phyloP scores from a whole-genome alignment of 2,888 invertebrate genomes.

The Margaritifera margaritifera region DNA sequence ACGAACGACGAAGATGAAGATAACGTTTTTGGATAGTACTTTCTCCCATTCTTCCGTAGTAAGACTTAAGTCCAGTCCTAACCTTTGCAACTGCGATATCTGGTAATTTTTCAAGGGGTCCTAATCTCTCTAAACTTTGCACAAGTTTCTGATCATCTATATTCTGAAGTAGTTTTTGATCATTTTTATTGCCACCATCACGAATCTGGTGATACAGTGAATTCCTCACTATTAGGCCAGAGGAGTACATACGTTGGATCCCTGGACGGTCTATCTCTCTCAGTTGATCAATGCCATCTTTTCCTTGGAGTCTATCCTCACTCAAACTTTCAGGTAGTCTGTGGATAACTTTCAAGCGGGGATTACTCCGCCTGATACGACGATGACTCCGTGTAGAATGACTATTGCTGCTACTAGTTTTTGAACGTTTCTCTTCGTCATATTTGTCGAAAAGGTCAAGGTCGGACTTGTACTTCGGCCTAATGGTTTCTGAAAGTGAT shows the following conservation, averaged over 20 bases:
- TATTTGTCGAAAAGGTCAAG: too few relatives aligned
- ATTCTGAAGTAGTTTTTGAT: constrained; percentile 5
- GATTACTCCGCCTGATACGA: too few relatives aligned
- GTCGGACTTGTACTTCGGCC: too few relatives aligned
- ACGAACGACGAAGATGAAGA: constrained; percentile 19
- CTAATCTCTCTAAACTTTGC: constrained; percentile 34
- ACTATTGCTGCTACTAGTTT: too few relatives aligned
- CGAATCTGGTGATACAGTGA: constrained; percentile 31
- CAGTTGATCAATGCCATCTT: too few relatives aligned
- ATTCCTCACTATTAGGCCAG: constrained; percentile 33
- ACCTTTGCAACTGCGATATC: constrained; percentile 21
- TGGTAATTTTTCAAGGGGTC: constrained; percentile 32
- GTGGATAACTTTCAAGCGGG: too few relatives aligned
- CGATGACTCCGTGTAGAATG: too few relatives aligned
- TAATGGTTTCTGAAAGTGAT: not conserved
- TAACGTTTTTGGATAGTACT: constrained; percentile 11
- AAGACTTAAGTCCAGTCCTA: constrained; percentile 16
- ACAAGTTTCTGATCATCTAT: constrained; percentile 21
- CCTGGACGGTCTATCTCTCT: constrained; percentile 1
- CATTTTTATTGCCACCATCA: constrained; percentile 7
- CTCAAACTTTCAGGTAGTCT: too few relatives aligned
- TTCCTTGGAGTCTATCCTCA: too few relatives aligned
- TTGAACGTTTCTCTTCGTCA: too few relatives aligned
- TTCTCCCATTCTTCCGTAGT: constrained; percentile 17
- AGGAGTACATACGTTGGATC: constrained; percentile 35